Evolutionary conservation across 2,797 vertebrate genomes (phyloP).

Genomic region (Eremophila alpestris): DNA sequence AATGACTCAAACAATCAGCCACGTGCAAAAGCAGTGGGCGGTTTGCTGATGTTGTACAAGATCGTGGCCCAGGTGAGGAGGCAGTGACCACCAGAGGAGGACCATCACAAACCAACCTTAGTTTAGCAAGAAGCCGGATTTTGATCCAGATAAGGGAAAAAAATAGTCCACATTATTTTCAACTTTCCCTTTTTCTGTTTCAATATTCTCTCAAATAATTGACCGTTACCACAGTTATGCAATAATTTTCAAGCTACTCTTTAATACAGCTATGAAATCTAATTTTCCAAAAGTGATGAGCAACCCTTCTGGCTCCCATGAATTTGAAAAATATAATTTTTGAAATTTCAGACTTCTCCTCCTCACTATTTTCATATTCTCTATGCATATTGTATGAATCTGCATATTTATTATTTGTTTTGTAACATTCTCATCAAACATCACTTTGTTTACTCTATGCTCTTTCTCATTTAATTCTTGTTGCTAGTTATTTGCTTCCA

Average conservation of each 20-base stretch:
- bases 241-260: neutral
- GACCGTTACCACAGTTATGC: neutral
- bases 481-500: neutral
- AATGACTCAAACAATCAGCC: too few species aligned
- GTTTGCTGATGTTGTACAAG: neutral
- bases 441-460: neutral
- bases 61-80: neutral
- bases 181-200: neutral
- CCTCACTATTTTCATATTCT: neutral
- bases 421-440: neutral
- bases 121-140: neutral
- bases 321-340: neutral
- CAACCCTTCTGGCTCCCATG: neutral
- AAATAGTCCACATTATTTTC: neutral
- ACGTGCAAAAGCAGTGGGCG: rapidly evolving
- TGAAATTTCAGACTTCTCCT: neutral
- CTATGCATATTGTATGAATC: neutral
- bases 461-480: neutral
- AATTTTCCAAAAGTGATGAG: neutral
- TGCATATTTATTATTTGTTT: neutral
- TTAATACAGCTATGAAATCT: neutral
- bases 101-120: neutral
- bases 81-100: neutral
- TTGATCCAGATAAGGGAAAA: neutral
- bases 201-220: neutral